A percentile compares a stretch with the other conserved stretches of the same genome.
phyloP scores from a whole-genome alignment of 2,113 vertebrate genomes.

The Eptesicus fuscus region DNA sequence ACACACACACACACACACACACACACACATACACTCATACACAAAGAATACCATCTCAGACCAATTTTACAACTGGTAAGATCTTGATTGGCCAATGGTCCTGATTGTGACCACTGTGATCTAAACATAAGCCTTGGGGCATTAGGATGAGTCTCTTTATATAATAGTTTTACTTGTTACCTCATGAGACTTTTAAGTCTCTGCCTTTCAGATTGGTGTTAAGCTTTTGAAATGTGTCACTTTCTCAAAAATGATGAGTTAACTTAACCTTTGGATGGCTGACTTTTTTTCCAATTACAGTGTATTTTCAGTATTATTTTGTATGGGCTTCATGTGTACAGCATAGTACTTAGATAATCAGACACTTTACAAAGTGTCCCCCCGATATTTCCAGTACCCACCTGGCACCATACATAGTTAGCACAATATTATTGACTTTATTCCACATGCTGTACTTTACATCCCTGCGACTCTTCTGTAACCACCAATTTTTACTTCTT shows the following conservation, averaged over 20 bases:
- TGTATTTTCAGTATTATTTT: not conserved
- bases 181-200: not conserved
- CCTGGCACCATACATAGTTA: not conserved
- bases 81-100: not conserved
- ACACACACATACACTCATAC: not conserved
- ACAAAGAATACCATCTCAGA: not conserved
- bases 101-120: not conserved
- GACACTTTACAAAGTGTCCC: not conserved
- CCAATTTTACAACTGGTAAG: not conserved
- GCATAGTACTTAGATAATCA: not conserved
- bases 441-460: not conserved
- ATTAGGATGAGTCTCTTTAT: not conserved
- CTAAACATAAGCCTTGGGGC: not conserved
- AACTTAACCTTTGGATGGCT: not conserved
- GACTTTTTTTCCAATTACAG: not conserved
- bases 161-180: not conserved
- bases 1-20: too few relatives aligned
- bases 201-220: not conserved
- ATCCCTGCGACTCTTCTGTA: not conserved
- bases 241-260: not conserved
- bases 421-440: not conserved
- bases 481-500: not conserved
- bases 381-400: not conserved
- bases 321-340: not conserved
- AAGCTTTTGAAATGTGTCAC: not conserved